Conservation (phyloP, 2,888 invertebrate species). For the Sphinx pinastri region DNA sequence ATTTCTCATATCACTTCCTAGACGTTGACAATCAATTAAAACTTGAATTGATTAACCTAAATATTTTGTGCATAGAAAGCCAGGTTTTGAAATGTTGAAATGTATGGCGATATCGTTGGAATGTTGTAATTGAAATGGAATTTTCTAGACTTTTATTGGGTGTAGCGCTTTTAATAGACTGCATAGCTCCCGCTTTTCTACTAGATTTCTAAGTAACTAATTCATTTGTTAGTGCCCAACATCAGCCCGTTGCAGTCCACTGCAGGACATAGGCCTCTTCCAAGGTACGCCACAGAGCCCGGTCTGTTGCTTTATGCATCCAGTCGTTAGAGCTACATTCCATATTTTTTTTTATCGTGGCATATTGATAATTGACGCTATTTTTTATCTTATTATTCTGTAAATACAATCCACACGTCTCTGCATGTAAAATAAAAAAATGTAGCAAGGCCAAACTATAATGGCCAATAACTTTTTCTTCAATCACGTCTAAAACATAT, state of each 20-base stretch:
- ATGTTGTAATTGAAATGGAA: conserved; percentile 19
- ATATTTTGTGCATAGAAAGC: conserved; percentile 22
- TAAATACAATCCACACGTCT: too few relatives aligned
- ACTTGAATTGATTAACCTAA: conserved; percentile 25
- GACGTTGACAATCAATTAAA: conserved; percentile 25
- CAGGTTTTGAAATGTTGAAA: conserved; percentile 13
- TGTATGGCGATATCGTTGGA: conserved; percentile 9
- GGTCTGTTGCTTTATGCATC: too few relatives aligned
- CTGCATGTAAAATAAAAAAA: background rate
- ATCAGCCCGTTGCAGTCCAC: too few relatives aligned
- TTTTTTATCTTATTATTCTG: too few relatives aligned
- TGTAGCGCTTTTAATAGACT: conserved; percentile 13
- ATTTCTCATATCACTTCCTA: conserved; percentile 17
- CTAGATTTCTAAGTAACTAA: conserved; percentile 12
- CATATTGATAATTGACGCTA: background rate
- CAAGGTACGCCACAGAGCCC: too few relatives aligned
- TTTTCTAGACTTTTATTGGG: conserved; percentile 21
- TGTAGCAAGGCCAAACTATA: conserved; percentile 7
- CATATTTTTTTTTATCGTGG: background rate
- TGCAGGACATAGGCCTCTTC: too few relatives aligned
- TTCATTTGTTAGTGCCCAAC: conserved; percentile 4
- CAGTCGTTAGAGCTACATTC: too few relatives aligned
- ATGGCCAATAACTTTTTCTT: background rate
- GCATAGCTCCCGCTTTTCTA: conserved; percentile 13
- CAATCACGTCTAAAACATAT: conserved; percentile 1